Evolutionary conservation across 2,888 invertebrate species (phyloP), one percentile per base, ranked within the genome.

Genomic region (Lasioglossum oenotherae): DNA sequence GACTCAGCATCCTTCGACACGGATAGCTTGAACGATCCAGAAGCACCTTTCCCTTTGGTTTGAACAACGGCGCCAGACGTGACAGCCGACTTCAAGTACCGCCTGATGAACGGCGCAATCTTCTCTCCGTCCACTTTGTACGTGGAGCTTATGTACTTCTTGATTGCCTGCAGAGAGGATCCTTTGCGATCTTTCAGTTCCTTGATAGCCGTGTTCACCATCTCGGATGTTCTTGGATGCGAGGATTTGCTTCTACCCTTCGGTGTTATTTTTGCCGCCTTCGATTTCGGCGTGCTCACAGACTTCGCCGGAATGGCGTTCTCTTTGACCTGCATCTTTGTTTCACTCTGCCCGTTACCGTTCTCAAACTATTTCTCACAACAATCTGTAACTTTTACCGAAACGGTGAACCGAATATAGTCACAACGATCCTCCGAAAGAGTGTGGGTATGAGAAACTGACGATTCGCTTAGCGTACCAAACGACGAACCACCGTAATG

Each of bases 111-210:
- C 2, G 96, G 96, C 1, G 96, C 95, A 73, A 96, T 92, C 90
- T 96, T 97, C 83, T 96, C 96, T 1, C 96, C 95, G 92, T 97
- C 97, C 10, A 96, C 95, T 84, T 96, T 96, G 95, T 97, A 97
- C 81, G 96, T 96, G 41, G 96, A 95, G 16, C 96, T 94, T 75
- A 97, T 96, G 93, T 96, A 97, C 92, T 97, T 97, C 93, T 97
- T 97, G 93, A 97, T 97, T 2, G 96, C 96, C 92, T 94, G 96
- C 87, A 94, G 92, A 0, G 97, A 97, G 0, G 96, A 97, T 46
- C 97, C 97, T 78, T 96, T 96, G 46, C 96, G 96, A 91, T 96
- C 96, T 90, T 96, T 96, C 75, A 96, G 92, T 79, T 94, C 93
- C 84, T 94, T 95, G 74, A 96, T 96, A 2, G 97, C 97, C 53